Conservation (phyloP, 2,888 invertebrate species). For the Meteorus colon region DNA sequence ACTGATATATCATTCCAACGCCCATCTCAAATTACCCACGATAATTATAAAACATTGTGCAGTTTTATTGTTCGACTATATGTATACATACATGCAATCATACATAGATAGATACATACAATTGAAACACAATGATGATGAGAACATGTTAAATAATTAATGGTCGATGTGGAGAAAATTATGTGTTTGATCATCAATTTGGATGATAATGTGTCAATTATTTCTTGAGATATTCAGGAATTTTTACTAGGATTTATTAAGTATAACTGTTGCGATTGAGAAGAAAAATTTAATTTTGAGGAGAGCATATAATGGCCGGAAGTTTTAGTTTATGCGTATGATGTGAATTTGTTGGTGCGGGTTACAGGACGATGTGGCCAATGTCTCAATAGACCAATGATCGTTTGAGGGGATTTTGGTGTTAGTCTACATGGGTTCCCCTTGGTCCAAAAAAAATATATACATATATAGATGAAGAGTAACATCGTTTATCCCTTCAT, state of each 20-base stretch:
- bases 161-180: no score
- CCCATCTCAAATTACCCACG: constrained; percentile 30
- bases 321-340: constrained; percentile 33
- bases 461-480: constrained; percentile 41
- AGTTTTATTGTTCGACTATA: not conserved
- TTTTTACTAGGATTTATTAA: no score
- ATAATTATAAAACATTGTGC: constrained; percentile 32
- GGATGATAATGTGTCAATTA: no score
- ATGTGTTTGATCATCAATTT: no score
- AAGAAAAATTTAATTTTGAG: not conserved
- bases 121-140: no score
- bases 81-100: no score
- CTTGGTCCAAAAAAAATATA: constrained; percentile 43
- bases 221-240: no score
- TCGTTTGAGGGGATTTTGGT: constrained; percentile 36
- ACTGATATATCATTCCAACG: constrained; percentile 21
- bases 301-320: constrained; percentile 29
- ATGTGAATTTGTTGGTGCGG: constrained; percentile 30
- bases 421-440: constrained; percentile 38
- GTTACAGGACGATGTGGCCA: constrained; percentile 22
- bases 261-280: not conserved
- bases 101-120: no score
- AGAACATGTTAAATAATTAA: no score
- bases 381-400: constrained; percentile 48
- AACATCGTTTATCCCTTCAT: constrained; percentile 45